Base-by-base conservation (phyloP, 1,140 invertebrate species). In the Grapholita molesta region DNA sequence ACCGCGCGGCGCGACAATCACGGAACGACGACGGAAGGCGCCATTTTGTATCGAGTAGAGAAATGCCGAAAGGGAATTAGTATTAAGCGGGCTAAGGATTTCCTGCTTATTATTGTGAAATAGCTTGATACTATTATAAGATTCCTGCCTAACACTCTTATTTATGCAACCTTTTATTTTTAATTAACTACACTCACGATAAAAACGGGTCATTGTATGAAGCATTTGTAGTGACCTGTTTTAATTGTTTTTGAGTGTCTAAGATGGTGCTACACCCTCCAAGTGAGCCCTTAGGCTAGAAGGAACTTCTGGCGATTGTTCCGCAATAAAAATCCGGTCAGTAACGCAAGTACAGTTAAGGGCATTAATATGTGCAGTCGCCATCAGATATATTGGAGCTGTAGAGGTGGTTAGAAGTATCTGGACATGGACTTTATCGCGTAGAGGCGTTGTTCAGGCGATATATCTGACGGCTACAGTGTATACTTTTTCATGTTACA, bases 231-330 rank as follows among this genome's bases (percentile, higher is more conserved):
- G 35, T 11, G 35, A 38, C n/a, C 35, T 5, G 35, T n/a, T 38
- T 38, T 38, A n/a, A 38, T 38, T 38, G 12, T 38, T n/a, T 38
- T 38, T 38, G n/a, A 38, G 35, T 38, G 35, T 38, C n/a, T 61
- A 61, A 61, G 55, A 61, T 61, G 55, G 55, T 61, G 55, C 55
- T 61, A 61, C 55, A 61, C 25, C 55, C 24, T 61, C 24, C 53
- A 30, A 24, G 53, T n/a, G 53, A 28, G n/a, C 25, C n/a, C n/a
- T n/a, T n/a, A n/a, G n/a, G n/a, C n/a, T n/a, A n/a, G n/a, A n/a
- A n/a, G n/a, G n/a, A n/a, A n/a, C n/a, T n/a, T n/a, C n/a, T n/a
- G n/a, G n/a, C n/a, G n/a, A n/a, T n/a, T n/a, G n/a, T n/a, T n/a
- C n/a, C n/a, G n/a, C n/a, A n/a, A n/a, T n/a, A n/a, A n/a, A n/a